Evolutionary conservation across 2,888 invertebrate genomes (phyloP).

Genomic region (Athalia cordata): DNA sequence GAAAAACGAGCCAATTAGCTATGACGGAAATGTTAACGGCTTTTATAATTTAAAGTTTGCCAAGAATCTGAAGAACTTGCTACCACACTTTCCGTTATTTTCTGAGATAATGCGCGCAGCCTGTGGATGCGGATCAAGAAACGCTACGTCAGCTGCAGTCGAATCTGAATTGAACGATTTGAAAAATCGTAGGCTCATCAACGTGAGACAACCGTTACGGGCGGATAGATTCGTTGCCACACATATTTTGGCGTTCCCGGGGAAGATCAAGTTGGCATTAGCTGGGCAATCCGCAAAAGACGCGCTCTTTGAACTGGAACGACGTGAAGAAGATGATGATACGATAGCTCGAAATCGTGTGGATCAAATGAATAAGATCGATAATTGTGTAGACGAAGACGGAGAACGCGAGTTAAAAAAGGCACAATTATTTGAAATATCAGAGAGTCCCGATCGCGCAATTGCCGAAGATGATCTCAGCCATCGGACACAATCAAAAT

Average conservation of each 20-base stretch:
- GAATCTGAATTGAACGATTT: conserved; percentile 50
- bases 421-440: neutral
- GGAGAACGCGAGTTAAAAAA: neutral
- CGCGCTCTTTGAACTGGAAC: conserved; percentile 4
- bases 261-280: conserved; percentile 32
- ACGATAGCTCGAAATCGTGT: neutral
- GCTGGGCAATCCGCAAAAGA: conserved; percentile 6
- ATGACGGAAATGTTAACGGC: conserved; percentile 37
- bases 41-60: conserved; percentile 40
- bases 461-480: neutral
- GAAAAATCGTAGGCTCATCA: conserved; percentile 45
- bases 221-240: conserved; percentile 46
- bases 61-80: conserved; percentile 44
- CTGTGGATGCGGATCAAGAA: conserved; percentile 37
- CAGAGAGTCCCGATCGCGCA: neutral
- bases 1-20: neutral
- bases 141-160: conserved; percentile 46
- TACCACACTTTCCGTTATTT: conserved; percentile 46
- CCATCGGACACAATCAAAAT: no score
- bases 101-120: conserved; percentile 40
- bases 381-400: neutral
- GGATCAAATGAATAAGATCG: neutral
- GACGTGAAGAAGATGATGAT: neutral
- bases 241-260: conserved; percentile 44
- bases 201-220: conserved; percentile 37